Conservation (phyloP, 2,797 vertebrate species). For the Channa striata region DNA sequence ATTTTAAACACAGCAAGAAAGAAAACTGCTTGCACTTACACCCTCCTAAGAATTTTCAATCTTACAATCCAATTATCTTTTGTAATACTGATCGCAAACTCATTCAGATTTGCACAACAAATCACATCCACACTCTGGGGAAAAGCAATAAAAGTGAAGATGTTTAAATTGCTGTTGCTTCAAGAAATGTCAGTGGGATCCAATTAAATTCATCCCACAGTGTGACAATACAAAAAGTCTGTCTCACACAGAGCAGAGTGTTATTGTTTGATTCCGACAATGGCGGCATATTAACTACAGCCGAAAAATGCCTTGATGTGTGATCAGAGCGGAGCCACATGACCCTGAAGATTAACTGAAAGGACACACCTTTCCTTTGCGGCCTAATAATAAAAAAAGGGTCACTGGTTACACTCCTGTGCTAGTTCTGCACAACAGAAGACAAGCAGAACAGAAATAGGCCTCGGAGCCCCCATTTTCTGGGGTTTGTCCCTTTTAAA, state of each 20-base stretch:
- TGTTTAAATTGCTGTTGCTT: constrained; percentile 51
- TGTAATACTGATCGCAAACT: constrained; percentile 47
- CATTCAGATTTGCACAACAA: constrained; percentile 54
- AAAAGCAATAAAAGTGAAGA: constrained; percentile 57
- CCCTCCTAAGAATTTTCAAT: constrained; percentile 29
- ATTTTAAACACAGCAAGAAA: constrained; percentile 13
- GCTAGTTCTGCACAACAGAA: constrained; percentile 40
- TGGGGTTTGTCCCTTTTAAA: constrained; percentile 45
- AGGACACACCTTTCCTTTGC: constrained; percentile 78
- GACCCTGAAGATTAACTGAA: constrained; percentile 61
- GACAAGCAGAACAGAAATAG: constrained; percentile 54
- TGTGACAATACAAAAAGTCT: constrained; percentile 43
- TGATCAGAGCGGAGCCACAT: constrained; percentile 52
- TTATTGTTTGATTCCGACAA: constrained; percentile 39
- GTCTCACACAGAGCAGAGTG: constrained; percentile 20
- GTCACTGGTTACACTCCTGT: constrained; percentile 43
- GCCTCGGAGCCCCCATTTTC: constrained; percentile 49
- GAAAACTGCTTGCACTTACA: constrained; percentile 13
- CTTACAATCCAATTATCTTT: constrained; percentile 45
- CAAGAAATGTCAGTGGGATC: constrained; percentile 47
- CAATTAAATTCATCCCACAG: constrained; percentile 47
- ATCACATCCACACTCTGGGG: constrained; percentile 42
- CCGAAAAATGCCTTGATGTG: constrained; percentile 41
- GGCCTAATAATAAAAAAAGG: constrained; percentile 70
- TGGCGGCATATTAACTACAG: constrained; percentile 40